Percentiles rank a stretch among this genome's conserved stretches.
phyloP scores from a whole-genome alignment of 2,797 vertebrate species.

The Thamnophis elegans region DNA sequence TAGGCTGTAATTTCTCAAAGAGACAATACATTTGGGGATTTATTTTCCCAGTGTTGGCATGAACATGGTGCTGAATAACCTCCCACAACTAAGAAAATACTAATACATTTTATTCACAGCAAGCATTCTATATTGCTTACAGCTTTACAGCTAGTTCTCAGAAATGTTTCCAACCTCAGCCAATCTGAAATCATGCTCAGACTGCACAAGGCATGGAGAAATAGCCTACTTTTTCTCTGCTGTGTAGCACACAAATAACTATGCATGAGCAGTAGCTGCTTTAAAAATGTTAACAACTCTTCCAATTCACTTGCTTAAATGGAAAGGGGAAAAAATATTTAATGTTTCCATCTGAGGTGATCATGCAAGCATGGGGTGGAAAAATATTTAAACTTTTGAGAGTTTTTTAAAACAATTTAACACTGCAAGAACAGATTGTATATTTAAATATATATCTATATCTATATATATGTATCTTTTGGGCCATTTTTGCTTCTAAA shows the following conservation, averaged over 20 bases:
- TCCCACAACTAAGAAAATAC: neutral
- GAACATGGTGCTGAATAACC: neutral
- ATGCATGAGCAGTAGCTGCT: neutral
- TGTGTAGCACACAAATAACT: conserved; percentile 10
- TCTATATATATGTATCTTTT: neutral
- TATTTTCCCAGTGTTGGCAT: neutral
- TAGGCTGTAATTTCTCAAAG: neutral
- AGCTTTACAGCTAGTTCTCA: neutral
- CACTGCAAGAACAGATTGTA: conserved; percentile 33
- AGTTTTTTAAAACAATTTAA: neutral
- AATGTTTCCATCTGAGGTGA: conserved; percentile 13
- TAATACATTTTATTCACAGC: neutral
- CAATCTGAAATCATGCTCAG: conserved; percentile 59
- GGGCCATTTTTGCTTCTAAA: neutral
- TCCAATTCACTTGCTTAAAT: neutral
- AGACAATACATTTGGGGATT: neutral
- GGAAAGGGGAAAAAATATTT: neutral
- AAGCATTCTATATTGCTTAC: neutral
- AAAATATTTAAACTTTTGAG: neutral
- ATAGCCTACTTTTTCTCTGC: neutral
- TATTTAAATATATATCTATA: neutral
- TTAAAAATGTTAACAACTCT: neutral
- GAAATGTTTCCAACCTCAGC: neutral
- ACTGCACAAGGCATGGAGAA: neutral
- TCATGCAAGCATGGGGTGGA: conserved; percentile 2